phyloP scores from a whole-genome alignment of 2,113 vertebrate genomes.

The Gallinago undulata region DNA sequence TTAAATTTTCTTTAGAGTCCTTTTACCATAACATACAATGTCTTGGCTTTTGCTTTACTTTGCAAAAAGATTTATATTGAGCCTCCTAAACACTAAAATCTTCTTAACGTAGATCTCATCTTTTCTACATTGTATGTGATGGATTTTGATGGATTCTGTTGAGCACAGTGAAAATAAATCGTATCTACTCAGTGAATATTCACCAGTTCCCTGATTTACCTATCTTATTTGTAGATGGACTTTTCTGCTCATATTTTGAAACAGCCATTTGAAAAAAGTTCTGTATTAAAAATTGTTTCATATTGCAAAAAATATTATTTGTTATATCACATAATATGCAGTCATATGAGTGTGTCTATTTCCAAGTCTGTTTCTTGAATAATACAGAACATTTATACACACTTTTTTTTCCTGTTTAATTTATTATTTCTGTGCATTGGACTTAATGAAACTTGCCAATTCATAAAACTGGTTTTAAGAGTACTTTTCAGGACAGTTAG shows the following conservation, averaged over 20 bases:
- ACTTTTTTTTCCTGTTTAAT: not conserved
- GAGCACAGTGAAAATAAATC: not conserved
- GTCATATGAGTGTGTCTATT: not conserved
- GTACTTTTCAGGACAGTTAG: not conserved
- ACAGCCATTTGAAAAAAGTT: not conserved
- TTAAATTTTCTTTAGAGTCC: not conserved
- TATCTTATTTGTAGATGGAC: not conserved
- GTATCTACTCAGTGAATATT: not conserved
- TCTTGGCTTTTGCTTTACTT: conserved; percentile 22
- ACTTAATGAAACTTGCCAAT: not conserved
- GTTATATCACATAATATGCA: not conserved
- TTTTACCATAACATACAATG: not conserved
- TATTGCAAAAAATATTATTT: not conserved
- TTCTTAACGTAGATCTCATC: conserved; percentile 19
- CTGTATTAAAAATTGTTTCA: not conserved
- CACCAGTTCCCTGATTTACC: not conserved
- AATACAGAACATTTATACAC: not conserved
- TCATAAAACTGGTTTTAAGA: not conserved
- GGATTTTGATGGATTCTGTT: conserved; percentile 28
- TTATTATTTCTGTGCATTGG: not conserved
- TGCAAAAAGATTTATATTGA: conserved; percentile 4
- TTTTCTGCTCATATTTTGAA: not conserved
- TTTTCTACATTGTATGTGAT: conserved; percentile 11
- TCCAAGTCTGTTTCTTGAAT: not conserved
- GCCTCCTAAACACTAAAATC: conserved; percentile 3